Conservation (phyloP, 2,113 vertebrate genomes). For the Larimichthys polyactis region DNA sequence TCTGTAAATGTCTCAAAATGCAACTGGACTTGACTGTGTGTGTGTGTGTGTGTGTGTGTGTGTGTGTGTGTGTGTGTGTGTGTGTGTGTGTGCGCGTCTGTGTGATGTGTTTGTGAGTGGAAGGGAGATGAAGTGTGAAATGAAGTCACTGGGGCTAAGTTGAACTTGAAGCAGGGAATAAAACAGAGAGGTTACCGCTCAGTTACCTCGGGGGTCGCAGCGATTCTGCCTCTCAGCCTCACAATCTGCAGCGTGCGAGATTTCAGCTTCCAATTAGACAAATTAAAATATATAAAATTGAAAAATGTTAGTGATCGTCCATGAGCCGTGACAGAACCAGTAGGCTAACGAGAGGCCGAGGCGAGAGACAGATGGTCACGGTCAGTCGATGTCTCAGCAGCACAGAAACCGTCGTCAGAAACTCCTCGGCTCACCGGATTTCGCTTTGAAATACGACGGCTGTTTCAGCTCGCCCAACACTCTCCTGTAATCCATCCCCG, state of each 20-base stretch:
- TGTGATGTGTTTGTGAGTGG: conserved; percentile 29
- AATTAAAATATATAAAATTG: conserved; percentile 40
- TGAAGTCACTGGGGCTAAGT: conserved; percentile 63
- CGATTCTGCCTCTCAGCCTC: conserved; percentile 37
- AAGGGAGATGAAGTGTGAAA: conserved; percentile 69
- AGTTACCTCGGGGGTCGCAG: conserved; percentile 26
- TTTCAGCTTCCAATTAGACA: conserved; percentile 56
- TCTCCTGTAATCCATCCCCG: conserved; percentile 40
- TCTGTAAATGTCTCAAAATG: conserved; percentile 52
- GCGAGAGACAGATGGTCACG: not conserved
- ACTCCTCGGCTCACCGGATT: not conserved
- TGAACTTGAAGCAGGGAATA: conserved; percentile 36
- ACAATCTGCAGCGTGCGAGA: conserved; percentile 30
- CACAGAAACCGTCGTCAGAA: not conserved
- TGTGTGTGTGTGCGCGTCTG: too few relatives aligned
- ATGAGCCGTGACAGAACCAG: conserved; percentile 43
- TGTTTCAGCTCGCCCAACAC: not conserved
- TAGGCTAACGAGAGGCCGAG: conserved; percentile 32
- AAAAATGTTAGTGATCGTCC: conserved; percentile 33
- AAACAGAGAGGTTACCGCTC: conserved; percentile 22
- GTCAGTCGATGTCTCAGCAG: not conserved
- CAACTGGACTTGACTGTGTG: conserved; percentile 21
- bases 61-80: conserved; percentile 15
- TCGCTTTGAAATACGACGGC: conserved; percentile 15
- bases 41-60: conserved; percentile 2